Evolutionary conservation across 2,888 invertebrate genomes (phyloP), one percentile per base, ranked within the genome.

Genomic region (Nomada fucata): DNA sequence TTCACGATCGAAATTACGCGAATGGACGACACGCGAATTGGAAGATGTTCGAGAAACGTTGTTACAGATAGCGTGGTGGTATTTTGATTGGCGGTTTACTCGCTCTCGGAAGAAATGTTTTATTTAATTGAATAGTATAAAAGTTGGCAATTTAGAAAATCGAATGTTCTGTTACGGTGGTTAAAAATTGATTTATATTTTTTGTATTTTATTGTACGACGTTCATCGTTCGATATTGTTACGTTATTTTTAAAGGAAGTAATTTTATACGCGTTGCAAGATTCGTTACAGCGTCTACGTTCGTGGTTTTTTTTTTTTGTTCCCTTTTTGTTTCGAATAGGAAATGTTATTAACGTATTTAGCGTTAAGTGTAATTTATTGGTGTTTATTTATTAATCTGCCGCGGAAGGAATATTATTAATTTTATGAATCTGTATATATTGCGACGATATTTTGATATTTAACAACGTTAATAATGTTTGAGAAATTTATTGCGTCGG

Each of bases 51-150:
- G 42, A 29, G 11, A 0, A 47, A 60, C n/a, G n/a, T 65, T 7
- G 64, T 68, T 67, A 69, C 53, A 52, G 68, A 61, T 73, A 68
- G 23, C 13, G 53, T 68, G 69, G n/a, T 69, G 11, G 11, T 74
- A 50, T 59, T 36, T 81, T 50, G 74, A 53, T 53, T 50, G 53
- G 26, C 26, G 53, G 53, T 23, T 79, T 7, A 79, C 69, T 73
- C 69, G 64, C 53, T 64, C 13, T 50, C 20, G 42, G 20, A 11
- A 15, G n/a, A 64, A 10, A n/a, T 64, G 55, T 80, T 80, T 80
- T 79, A 61, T 67, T 79, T 67, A n/a, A 61, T 20, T 18, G n/a
- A 20, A 18, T 74, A 13, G 23, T 13, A 3, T 15, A 47, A 15
- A 47, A 1, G 15, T 47, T 47, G 26, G 53, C 18, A 61, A 61